Evolutionary conservation across 2,113 vertebrate species (phyloP).

Genomic region (Jaculus jaculus): DNA sequence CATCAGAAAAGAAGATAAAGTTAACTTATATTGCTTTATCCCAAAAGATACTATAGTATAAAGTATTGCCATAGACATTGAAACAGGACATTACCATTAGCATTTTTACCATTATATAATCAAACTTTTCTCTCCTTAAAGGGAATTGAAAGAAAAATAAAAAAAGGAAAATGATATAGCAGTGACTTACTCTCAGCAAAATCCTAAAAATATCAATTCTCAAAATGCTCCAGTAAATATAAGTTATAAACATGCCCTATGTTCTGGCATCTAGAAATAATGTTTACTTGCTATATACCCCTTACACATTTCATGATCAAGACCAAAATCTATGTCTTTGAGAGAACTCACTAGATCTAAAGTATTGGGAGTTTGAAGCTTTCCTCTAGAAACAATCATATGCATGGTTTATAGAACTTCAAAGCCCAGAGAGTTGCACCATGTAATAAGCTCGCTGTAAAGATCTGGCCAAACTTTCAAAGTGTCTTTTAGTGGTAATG

Average conservation of each 20-base stretch:
- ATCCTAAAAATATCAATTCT: neutral
- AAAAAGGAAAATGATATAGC: neutral
- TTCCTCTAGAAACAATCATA: conserved; percentile 45
- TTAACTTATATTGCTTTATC: neutral
- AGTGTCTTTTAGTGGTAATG: conserved; percentile 44
- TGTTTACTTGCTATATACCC: conserved; percentile 8
- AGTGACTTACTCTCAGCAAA: neutral
- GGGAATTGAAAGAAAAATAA: neutral
- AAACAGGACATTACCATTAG: neutral
- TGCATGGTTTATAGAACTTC: conserved; percentile 3
- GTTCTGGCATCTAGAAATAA: conserved; percentile 21
- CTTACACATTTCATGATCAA: neutral
- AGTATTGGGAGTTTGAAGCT: conserved; percentile 7
- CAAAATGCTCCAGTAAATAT: neutral
- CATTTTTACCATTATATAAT: neutral
- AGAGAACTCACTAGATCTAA: conserved; percentile 44
- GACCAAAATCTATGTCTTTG: conserved; percentile 14
- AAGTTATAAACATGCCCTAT: neutral
- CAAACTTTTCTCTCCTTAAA: neutral
- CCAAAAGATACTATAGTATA: neutral
- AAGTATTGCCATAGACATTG: neutral
- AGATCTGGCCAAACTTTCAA: conserved; percentile 43
- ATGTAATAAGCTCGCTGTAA: conserved; percentile 38
- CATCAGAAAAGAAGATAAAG: too few relatives aligned
- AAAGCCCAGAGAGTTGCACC: conserved; percentile 42